phyloP scores from a whole-genome alignment of 2,888 invertebrate genomes.

The Flexamia atlantica region DNA sequence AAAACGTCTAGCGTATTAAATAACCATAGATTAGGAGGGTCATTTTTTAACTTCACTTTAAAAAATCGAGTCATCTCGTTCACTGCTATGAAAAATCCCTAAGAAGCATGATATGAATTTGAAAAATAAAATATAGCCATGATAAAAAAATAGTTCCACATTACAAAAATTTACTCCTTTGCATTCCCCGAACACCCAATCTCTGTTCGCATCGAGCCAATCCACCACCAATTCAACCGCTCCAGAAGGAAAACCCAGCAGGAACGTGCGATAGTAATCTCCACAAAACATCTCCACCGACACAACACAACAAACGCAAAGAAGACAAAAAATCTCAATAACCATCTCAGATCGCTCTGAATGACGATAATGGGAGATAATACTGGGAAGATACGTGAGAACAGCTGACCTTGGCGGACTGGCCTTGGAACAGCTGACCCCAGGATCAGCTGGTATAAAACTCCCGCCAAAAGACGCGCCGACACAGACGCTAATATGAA shows the following conservation, averaged over 20 bases:
- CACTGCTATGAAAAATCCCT: too few relatives aligned
- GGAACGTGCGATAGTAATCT: not conserved
- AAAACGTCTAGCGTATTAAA: too few relatives aligned
- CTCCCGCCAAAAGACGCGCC: not conserved
- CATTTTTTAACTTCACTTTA: too few relatives aligned
- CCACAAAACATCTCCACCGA: not conserved
- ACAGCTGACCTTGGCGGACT: slow-evolving; percentile 2
- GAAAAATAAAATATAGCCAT: too few relatives aligned
- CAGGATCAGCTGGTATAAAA: slow-evolving; percentile 29
- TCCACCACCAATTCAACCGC: too few relatives aligned
- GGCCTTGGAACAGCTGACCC: slow-evolving; percentile 11
- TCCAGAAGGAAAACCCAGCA: slow-evolving; percentile 22
- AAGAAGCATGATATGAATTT: too few relatives aligned
- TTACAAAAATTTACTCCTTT: too few relatives aligned
- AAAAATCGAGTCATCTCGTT: too few relatives aligned
- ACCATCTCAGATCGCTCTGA: not conserved
- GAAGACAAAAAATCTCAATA: not conserved
- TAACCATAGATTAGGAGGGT: too few relatives aligned
- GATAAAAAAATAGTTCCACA: too few relatives aligned
- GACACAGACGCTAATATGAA: slow-evolving; percentile 11
- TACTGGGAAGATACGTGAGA: slow-evolving; percentile 5
- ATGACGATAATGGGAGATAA: not conserved
- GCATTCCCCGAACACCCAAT: too few relatives aligned
- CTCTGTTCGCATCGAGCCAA: too few relatives aligned
- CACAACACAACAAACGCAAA: not conserved